A percentile compares a stretch with the other conserved stretches of the same genome.
These are phyloP conservation scores for Oreochromis mossambicus DNA, from an alignment of 2,797 vertebrate genomes.

Conservation along the genomic window DNA sequence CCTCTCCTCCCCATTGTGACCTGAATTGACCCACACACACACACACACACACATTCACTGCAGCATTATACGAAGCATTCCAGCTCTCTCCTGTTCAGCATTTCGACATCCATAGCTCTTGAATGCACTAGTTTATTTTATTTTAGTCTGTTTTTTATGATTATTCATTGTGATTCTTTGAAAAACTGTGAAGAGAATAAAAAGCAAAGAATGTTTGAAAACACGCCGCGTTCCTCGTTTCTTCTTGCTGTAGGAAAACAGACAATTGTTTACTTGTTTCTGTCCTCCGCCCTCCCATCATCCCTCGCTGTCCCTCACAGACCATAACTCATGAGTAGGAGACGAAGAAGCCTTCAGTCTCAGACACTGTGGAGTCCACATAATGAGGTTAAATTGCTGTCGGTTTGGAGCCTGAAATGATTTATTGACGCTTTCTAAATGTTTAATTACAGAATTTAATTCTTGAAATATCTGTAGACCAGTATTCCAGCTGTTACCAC, in stretches of 20 bases:
- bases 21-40: background rate
- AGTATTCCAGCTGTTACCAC: background rate
- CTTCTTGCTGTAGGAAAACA: background rate
- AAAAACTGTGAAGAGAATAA: constrained; percentile 44
- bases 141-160: background rate
- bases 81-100: background rate
- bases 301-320: background rate
- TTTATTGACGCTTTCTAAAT: background rate
- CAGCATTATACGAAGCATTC: background rate
- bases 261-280: constrained; percentile 27
- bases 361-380: background rate
- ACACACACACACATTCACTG: background rate
- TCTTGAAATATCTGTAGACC: background rate
- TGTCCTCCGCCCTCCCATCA: background rate
- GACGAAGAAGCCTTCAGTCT: background rate
- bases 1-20: constrained; percentile 3
- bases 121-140: background rate
- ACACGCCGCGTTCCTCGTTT: background rate
- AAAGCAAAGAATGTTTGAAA: constrained; percentile 8
- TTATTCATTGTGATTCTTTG: background rate
- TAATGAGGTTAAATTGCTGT: background rate
- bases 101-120: constrained; percentile 9
- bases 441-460: background rate
- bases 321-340: background rate
- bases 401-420: background rate